Evolutionary conservation across 2,888 invertebrate genomes (phyloP).

Genomic region (Mesopsocus fuscifrons): DNA sequence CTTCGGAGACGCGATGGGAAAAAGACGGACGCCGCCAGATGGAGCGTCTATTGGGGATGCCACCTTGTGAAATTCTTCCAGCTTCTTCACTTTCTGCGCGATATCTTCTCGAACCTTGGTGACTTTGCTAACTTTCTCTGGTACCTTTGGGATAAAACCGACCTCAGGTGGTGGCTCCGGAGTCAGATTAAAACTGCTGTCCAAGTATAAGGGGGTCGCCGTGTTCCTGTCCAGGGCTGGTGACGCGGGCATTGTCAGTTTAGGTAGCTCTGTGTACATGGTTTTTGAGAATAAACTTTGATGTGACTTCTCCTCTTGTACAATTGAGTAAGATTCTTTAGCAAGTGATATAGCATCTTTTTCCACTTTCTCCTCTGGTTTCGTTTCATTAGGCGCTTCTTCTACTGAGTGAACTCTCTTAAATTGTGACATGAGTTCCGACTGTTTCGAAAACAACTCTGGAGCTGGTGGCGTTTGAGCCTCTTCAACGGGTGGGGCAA

Average conservation of each 20-base stretch:
- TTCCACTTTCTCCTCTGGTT: background rate
- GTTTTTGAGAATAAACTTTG: no score
- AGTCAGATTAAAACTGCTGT: slow-evolving; percentile 31
- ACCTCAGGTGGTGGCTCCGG: slow-evolving; percentile 55
- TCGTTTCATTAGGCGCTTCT: no score
- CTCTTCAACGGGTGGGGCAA: slow-evolving; percentile 7
- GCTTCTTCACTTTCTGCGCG: slow-evolving; percentile 35
- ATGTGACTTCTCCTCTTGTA: slow-evolving; percentile 16
- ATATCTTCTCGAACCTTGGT: slow-evolving; percentile 31
- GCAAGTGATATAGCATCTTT: slow-evolving; percentile 6
- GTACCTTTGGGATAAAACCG: slow-evolving; percentile 34
- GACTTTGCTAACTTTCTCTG: slow-evolving; percentile 22
- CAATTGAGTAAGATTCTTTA: slow-evolving; percentile 8
- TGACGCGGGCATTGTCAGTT: background rate
- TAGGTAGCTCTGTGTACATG: no score
- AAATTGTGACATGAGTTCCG: background rate
- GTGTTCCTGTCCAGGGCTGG: background rate
- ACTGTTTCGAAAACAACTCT: slow-evolving; percentile 7
- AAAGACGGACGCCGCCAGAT: slow-evolving; percentile 34
- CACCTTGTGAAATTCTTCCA: slow-evolving; percentile 36
- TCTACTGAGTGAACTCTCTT: slow-evolving; percentile 1
- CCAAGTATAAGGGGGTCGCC: slow-evolving; percentile 1
- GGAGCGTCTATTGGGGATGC: slow-evolving; percentile 32
- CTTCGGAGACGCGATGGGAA: slow-evolving; percentile 17
- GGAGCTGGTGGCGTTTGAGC: background rate